Conservation (phyloP, 2,797 vertebrate species). For the Esox masquinongy region DNA sequence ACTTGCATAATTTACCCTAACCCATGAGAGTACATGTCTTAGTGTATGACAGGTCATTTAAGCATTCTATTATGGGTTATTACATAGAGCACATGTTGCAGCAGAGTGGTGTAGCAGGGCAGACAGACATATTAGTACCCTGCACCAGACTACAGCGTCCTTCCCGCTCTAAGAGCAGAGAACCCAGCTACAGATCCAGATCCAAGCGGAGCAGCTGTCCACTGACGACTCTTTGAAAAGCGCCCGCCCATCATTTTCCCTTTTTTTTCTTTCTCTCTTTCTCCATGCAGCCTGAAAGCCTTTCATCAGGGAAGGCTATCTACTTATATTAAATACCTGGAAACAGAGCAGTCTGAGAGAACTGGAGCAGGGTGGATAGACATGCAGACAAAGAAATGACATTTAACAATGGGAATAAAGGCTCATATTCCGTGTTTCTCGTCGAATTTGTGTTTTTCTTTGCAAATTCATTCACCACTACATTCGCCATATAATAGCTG, state of each 20-base stretch:
- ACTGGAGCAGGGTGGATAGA: slow-evolving; percentile 36
- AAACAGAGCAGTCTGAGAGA: slow-evolving; percentile 53
- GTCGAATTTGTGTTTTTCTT: not conserved
- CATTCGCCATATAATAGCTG: not conserved
- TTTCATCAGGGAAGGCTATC: slow-evolving; percentile 61
- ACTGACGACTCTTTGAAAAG: slow-evolving; percentile 48
- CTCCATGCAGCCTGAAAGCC: slow-evolving; percentile 48
- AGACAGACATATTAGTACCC: slow-evolving; percentile 27
- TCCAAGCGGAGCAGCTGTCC: slow-evolving; percentile 55
- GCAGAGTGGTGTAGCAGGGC: not conserved
- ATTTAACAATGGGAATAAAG: slow-evolving; percentile 58
- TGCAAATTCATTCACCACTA: no score
- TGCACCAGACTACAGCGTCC: slow-evolving; percentile 29
- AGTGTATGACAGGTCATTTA: slow-evolving; percentile 59
- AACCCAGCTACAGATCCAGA: slow-evolving; percentile 40
- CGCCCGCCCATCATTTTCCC: slow-evolving; percentile 32
- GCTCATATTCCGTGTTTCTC: not conserved
- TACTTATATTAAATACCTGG: slow-evolving; percentile 64
- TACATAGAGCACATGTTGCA: slow-evolving; percentile 55
- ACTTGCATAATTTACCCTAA: slow-evolving; percentile 46
- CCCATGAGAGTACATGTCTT: slow-evolving; percentile 49
- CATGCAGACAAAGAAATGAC: slow-evolving; percentile 59
- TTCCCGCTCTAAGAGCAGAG: slow-evolving; percentile 33
- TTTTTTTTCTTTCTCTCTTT: slow-evolving; percentile 46
- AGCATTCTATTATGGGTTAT: slow-evolving; percentile 56